These are phyloP conservation scores for Pristionchus fissidentatus DNA, from an alignment of 2,888 invertebrate genomes.

Conservation along the genomic window DNA sequence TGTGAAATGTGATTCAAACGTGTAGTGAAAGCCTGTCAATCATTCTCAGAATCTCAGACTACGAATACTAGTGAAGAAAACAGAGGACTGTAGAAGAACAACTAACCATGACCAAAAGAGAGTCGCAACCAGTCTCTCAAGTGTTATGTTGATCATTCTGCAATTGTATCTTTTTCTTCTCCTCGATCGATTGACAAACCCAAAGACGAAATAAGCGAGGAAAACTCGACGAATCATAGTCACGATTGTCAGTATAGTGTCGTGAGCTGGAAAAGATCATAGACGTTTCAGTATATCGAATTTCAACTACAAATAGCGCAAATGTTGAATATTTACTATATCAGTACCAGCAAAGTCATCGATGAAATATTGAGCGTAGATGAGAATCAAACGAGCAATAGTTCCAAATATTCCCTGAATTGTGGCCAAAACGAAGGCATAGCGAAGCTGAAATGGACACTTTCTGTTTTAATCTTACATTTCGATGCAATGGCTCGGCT, in stretches of 20 bases:
- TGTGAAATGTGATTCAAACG: too few relatives aligned
- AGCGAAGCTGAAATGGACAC: neutral
- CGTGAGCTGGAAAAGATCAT: neutral
- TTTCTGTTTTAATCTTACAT: neutral
- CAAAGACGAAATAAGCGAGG: constrained; percentile 5
- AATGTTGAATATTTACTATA: neutral
- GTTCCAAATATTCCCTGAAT: constrained; percentile 16
- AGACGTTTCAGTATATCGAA: too few relatives aligned
- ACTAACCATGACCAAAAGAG: constrained; percentile 15
- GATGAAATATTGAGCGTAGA: constrained; percentile 21
- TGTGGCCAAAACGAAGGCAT: neutral
- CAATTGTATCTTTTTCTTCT: neutral
- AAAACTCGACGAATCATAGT: constrained; percentile 30
- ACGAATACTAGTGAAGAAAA: too few relatives aligned
- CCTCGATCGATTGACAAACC: neutral
- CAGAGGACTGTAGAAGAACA: too few relatives aligned
- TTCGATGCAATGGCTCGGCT: constrained; percentile 1
- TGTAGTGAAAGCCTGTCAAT: too few relatives aligned
- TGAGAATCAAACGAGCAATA: neutral
- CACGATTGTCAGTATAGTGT: neutral
- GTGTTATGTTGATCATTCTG: constrained; percentile 26
- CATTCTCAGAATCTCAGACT: too few relatives aligned
- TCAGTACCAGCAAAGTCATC: neutral
- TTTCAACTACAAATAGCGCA: neutral
- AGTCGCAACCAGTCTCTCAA: constrained; percentile 6